Conservation (phyloP, 53 echinoderm and acorn worm genomes). For the Temnopleurus reevesii region DNA sequence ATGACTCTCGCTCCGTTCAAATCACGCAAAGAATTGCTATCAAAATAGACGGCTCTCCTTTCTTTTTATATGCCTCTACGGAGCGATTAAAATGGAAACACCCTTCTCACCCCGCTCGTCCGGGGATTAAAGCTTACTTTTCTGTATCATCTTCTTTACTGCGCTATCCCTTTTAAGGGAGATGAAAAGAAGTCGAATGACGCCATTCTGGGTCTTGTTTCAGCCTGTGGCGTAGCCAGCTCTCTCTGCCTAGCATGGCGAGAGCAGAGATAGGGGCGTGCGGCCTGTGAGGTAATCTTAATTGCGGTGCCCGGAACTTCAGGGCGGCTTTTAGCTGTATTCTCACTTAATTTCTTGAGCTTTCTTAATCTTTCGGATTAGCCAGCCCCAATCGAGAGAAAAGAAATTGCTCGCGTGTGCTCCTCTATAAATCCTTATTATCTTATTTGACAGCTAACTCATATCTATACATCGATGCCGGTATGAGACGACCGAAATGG, state of each 20-base stretch:
- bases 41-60: constrained; percentile 8
- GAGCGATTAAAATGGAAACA: constrained; percentile 37
- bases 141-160: constrained; percentile 47
- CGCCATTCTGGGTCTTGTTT: not conserved
- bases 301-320: constrained; percentile 47
- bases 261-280: not conserved
- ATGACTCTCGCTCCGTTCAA: constrained; percentile 44
- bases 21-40: constrained; percentile 51
- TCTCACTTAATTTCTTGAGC: constrained; percentile 42
- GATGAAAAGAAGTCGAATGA: not conserved
- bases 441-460: not conserved
- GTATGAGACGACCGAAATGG: too few species aligned
- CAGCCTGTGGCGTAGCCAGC: constrained; percentile 24
- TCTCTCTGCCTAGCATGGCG: not conserved
- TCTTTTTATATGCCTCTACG: not conserved
- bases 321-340: constrained; percentile 3
- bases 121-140: constrained; percentile 22
- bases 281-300: constrained; percentile 39
- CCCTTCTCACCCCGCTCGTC: constrained; percentile 11
- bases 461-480: too few species aligned
- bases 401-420: constrained; percentile 38
- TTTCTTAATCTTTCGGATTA: constrained; percentile 44
- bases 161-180: not conserved
- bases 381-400: not conserved
- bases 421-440: too few species aligned